These are phyloP conservation scores for Cecropterus lyciades DNA, from an alignment of 1,140 invertebrate genomes.

Conservation along the genomic window DNA sequence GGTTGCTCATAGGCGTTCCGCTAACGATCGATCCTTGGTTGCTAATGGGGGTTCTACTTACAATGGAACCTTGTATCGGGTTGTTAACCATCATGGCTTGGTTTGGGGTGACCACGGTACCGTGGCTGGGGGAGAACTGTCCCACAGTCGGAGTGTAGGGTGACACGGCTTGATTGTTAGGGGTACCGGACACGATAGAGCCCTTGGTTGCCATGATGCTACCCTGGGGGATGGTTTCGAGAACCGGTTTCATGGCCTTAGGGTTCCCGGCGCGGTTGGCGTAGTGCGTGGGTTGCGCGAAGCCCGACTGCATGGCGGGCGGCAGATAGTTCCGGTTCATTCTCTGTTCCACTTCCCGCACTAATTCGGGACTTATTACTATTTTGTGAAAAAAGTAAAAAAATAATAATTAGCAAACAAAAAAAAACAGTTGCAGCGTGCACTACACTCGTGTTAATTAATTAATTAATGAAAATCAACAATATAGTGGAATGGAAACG, in stretches of 20 bases:
- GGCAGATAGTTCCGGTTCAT: conserved; percentile 93
- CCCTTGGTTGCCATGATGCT: conserved; percentile 58
- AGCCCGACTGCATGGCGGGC: conserved; percentile 85
- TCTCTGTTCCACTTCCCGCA: conserved; percentile 94
- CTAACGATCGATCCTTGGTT: conserved; percentile 18
- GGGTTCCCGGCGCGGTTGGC: conserved; percentile 78
- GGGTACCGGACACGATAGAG: conserved; percentile 48
- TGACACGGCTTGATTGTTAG: conserved; percentile 44
- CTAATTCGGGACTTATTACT: conserved; percentile 94
- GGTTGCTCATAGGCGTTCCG: conserved; percentile 37
- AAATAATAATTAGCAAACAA: conserved; percentile 65
- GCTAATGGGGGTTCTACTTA: not conserved
- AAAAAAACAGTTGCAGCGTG: conserved; percentile 48
- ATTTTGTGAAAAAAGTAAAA: conserved; percentile 76
- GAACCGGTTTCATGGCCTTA: conserved; percentile 59
- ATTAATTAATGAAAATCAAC: conserved; percentile 2
- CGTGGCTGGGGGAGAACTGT: conserved; percentile 54
- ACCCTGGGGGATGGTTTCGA: conserved; percentile 72
- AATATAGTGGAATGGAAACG: not conserved
- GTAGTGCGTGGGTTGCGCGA: conserved; percentile 43
- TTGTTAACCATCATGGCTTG: conserved; percentile 36
- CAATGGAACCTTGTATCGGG: conserved; percentile 25
- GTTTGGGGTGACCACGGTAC: conserved; percentile 29
- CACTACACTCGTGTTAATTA: conserved; percentile 27
- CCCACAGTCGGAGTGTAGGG: conserved; percentile 52